Evolutionary conservation across 2,113 vertebrate species (phyloP).

Genomic region (Brienomyrus brachyistius): DNA sequence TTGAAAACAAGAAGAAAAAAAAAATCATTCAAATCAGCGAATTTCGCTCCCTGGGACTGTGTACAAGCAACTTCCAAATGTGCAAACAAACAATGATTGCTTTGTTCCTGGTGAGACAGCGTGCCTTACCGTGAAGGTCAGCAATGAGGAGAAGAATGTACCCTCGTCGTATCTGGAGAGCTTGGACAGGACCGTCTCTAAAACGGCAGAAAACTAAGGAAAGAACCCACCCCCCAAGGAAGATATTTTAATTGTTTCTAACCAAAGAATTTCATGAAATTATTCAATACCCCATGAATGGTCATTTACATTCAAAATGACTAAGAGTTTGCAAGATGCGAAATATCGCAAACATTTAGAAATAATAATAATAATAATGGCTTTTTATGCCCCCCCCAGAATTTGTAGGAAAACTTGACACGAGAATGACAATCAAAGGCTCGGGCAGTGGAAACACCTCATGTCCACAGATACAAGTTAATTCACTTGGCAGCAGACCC

Average conservation of each 20-base stretch:
- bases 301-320: background rate
- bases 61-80: background rate
- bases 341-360: background rate
- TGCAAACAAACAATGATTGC: background rate
- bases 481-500: background rate
- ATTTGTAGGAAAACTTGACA: background rate
- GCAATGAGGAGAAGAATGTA: constrained; percentile 90
- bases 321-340: background rate
- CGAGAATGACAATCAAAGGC: background rate
- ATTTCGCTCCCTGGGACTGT: background rate
- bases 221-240: background rate
- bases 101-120: background rate
- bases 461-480: background rate
- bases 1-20: constrained; percentile 54
- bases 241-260: background rate
- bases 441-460: background rate
- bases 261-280: background rate
- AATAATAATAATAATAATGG: background rate
- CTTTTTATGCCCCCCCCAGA: background rate
- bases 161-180: constrained; percentile 94
- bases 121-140: constrained; percentile 93
- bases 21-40: constrained; percentile 21
- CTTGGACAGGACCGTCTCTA: constrained; percentile 84
- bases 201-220: constrained; percentile 75
- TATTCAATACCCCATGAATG: background rate